Evolutionary conservation across 2,888 invertebrate genomes (phyloP), one percentile per base, ranked within the genome.

Genomic region (Eilema depressum): DNA sequence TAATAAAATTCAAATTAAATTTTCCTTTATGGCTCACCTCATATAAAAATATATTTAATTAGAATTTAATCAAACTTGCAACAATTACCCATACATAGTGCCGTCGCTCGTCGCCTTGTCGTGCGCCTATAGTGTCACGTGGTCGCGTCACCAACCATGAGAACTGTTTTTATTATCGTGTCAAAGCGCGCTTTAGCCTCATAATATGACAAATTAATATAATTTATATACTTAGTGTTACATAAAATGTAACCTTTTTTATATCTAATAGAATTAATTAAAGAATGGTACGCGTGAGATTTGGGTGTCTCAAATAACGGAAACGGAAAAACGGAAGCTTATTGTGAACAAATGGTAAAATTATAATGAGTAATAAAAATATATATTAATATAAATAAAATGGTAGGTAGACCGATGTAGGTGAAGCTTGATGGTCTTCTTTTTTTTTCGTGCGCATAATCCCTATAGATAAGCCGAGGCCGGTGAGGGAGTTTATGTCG

Each of bases 41-140:
- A 7, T 53, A n/a, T 53, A 0, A 3, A 53, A 10, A 10, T 20
- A 47, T 20, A 53, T 53, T 7, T n/a, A 10, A n/a, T n/a, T n/a
- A 53, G 53, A 53, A 53, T 8, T 76, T 75, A 75, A 76, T 75
- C 76, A 80, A 70, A 73, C 80, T 84, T 85, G 81, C 81, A 74
- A 79, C 76, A 81, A 71, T 76, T 79, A 76, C 81, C 82, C 77
- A 74, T 63, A 77, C 71, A 74, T 70, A 71, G 7, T 20, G 75
- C 74, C 75, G 79, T 75, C 75, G 63, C 66, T 11, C 37, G 78
- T 47, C 47, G 47, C 75, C 76, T 63, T 66, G 67, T 70, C 57
- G 67, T 67, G 67, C 17, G n/a, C 26, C 25, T 53, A 8, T n/a
- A 53, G 30, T 53, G 66, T 63, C 47, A 25, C 60, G 53, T 30